Percentiles rank a stretch among this genome's conserved stretches.
Conservation (phyloP, 2,888 invertebrate species). For the Trichogramma evanescens region DNA sequence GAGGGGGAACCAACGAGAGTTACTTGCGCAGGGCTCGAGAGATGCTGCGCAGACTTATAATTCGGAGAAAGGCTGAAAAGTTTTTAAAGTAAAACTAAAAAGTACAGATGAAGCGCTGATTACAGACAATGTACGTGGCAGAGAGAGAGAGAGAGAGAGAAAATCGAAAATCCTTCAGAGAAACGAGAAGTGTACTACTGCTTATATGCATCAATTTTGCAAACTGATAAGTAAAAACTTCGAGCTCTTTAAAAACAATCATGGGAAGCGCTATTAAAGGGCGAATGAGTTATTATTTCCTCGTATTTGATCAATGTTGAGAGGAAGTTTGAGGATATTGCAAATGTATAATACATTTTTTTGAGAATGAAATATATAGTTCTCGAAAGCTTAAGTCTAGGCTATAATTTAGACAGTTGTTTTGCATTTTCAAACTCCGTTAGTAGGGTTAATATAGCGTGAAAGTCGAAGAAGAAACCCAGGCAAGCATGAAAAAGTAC, state of each 20-base stretch:
- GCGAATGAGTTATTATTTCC: neutral
- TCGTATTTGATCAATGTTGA: neutral
- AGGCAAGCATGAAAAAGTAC: slow-evolving; percentile 12
- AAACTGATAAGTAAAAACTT: no score
- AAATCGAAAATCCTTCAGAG: no score
- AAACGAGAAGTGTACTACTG: no score
- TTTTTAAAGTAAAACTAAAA: neutral
- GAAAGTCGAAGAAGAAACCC: slow-evolving; percentile 11
- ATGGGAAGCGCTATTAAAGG: no score
- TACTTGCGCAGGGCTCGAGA: no score
- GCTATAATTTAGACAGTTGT: slow-evolving; percentile 5
- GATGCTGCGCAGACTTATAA: neutral
- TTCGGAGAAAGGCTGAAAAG: slow-evolving; percentile 2
- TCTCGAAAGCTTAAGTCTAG: neutral
- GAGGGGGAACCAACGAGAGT: neutral
- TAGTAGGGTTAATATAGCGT: slow-evolving; percentile 9
- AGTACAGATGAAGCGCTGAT: slow-evolving; percentile 1
- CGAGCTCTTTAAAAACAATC: no score
- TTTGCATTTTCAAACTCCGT: slow-evolving; percentile 11
- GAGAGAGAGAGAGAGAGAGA: no score
- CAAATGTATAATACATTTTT: neutral
- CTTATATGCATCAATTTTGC: no score
- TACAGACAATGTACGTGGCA: neutral
- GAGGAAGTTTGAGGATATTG: neutral
- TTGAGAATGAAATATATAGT: neutral